These are phyloP conservation scores for Danio choprae DNA, from an alignment of 2,797 vertebrate species.

Conservation along the genomic window DNA sequence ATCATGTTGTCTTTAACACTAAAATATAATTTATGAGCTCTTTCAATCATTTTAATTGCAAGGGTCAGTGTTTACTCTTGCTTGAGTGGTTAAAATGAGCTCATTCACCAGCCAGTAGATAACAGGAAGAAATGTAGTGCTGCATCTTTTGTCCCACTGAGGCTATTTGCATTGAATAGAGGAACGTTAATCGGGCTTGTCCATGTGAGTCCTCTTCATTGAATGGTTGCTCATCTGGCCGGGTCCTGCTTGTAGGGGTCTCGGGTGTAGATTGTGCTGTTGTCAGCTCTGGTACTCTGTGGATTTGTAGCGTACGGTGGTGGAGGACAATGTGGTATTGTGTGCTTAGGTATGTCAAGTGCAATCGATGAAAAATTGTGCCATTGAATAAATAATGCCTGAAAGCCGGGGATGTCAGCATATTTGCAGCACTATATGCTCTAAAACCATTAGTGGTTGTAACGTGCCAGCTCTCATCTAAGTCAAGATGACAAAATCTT, in stretches of 20 bases:
- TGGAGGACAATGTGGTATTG: constrained; percentile 18
- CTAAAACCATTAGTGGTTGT: constrained; percentile 34
- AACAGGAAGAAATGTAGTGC: constrained; percentile 30
- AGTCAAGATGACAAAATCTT: constrained; percentile 38
- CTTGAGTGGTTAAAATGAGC: constrained; percentile 19
- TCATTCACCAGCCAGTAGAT: constrained; percentile 26
- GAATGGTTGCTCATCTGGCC: constrained; percentile 24
- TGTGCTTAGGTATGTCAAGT: neutral
- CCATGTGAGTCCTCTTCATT: constrained; percentile 35
- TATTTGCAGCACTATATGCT: constrained; percentile 9
- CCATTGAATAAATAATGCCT: constrained; percentile 21
- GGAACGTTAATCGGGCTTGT: constrained; percentile 35
- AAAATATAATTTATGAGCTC: neutral
- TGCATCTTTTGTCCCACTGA: constrained; percentile 39
- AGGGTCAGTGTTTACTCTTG: neutral
- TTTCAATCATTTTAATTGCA: constrained; percentile 19
- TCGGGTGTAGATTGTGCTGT: constrained; percentile 31
- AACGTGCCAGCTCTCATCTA: constrained; percentile 23
- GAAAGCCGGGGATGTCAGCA: neutral
- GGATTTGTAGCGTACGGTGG: constrained; percentile 9
- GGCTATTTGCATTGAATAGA: constrained; percentile 44
- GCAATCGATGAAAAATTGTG: constrained; percentile 10
- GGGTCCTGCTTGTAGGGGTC: constrained; percentile 32
- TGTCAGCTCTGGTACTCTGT: constrained; percentile 40
- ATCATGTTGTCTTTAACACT: neutral